Base-by-base conservation (phyloP, 2,113 vertebrate genomes). In the Notechis scutatus region DNA sequence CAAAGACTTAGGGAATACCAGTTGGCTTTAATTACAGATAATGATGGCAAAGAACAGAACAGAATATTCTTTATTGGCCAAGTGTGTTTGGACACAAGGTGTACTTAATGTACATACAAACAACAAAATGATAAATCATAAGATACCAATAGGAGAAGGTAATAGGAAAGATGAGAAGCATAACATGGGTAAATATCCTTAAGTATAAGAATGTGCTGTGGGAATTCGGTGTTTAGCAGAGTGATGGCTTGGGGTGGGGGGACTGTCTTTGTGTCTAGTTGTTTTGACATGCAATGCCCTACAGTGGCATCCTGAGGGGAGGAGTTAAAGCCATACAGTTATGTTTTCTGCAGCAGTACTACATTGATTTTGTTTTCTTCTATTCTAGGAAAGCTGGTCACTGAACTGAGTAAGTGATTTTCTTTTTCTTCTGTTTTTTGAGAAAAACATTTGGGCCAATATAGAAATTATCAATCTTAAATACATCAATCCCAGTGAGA, bases 361-460 rank as follows among this genome's bases (percentile, higher is more conserved):
- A 81, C 47, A 20, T 2, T 55, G 18, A 56, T 81, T 88, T 88
- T 81, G 2, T 42, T 52, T n/a, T 24, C 39, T 81, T 92, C 50
- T 85, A 20, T 89, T 90, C 69, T 92, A 92, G 92, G 6, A 92
- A 92, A 57, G 42, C 88, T 92, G 12, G 5, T 12, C 55, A 74
- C 87, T 34, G 92, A 92, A 85, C 54, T 92, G 52, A 50, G 92
- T 92, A 92, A 92, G 92, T 90, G 1, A 47, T 23, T 56, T 20
- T 57, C 5, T 26, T n/a, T 23, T 55, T 45, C 89, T 69, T n/a
- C 61, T 69, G 64, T 47, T 55, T 20, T 23, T 10, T 20, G 45
- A 8, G 26, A 57, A 74, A 52, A 55, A 26, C 23, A 24, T 92
- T 39, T 88, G 14, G 91, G 5, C 20, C 56, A 81, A 29, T 92